Evolutionary conservation across 2,797 vertebrate species (phyloP), one percentile per base, ranked within the genome.

Genomic region (Hylomyscus alleni): DNA sequence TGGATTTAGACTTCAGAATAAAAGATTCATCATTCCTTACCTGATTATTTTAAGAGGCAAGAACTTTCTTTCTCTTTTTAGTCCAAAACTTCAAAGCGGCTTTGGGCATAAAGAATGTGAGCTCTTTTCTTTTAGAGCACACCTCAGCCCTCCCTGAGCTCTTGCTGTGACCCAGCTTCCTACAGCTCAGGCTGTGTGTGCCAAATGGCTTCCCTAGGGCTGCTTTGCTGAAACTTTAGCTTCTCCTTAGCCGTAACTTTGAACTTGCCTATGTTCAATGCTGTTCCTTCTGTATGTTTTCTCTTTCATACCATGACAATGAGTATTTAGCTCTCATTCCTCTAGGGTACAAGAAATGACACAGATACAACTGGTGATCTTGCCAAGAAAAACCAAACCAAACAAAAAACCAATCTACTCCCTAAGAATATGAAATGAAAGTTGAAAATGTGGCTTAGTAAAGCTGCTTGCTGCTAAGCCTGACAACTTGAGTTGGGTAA

Each of bases 41-140:
- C 90, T 98, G 86, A 97, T 67, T 87, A 56, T 95, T 96, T 97
- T 94, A 98, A 95, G 76, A 95, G 47, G 62, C 75, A 80, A 95
- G 80, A 95, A 91, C 54, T 92, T 91, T 94, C 31, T 37, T 92
- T 67, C 76, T 95, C 94, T 44, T 97, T 98, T 95, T 97, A 97
- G 94, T 93, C 73, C 29, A n/a, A 62, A 92, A 85, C 92, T 98
- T 98, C 95, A 98, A 97, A 98, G 94, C 19, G 15, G 92, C 96
- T 97, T 93, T 97, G 96, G 97, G 97, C 95, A 97, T 97, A 96
- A 90, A 91, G 62, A 96, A 89, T 93, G 92, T 9, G 40, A 94
- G 24, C 86, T 50, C 11, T 24, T 94, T 75, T 88, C 80, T 81
- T 96, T 96, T 44, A 89, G 47, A 97, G 96, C 31, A 83, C 6